phyloP scores from a whole-genome alignment of 2,888 invertebrate genomes.

The Synergus itoensis region DNA sequence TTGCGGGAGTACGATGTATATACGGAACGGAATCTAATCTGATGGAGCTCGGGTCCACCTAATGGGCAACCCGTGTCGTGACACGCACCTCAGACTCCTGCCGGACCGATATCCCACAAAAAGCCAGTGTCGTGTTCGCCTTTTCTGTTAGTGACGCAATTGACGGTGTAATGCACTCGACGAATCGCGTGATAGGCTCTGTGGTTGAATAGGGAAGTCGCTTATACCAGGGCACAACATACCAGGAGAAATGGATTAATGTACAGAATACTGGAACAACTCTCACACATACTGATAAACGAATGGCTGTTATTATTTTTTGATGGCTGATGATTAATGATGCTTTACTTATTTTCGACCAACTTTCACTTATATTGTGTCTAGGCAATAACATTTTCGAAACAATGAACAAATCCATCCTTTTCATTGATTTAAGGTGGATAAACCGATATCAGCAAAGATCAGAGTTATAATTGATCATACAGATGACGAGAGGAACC shows the following conservation, averaged over 20 bases:
- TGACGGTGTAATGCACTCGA: constrained; percentile 41
- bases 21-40: constrained; percentile 76
- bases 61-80: constrained; percentile 78
- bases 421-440: neutral
- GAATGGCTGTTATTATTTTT: constrained; percentile 25
- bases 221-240: constrained; percentile 7
- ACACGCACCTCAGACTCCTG: constrained; percentile 74
- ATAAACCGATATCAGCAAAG: neutral
- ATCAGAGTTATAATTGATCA: neutral
- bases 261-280: constrained; percentile 28
- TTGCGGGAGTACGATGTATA: constrained; percentile 53
- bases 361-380: constrained; percentile 26
- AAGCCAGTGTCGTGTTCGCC: constrained; percentile 73
- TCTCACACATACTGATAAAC: neutral
- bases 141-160: constrained; percentile 50
- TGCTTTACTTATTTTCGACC: constrained; percentile 17
- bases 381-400: neutral
- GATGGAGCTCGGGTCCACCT: constrained; percentile 75
- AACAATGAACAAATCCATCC: neutral
- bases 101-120: constrained; percentile 61
- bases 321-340: constrained; percentile 30
- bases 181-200: constrained; percentile 39
- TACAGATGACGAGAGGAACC: neutral
- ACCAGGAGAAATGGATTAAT: constrained; percentile 36
- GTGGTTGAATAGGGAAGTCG: constrained; percentile 29